These are phyloP conservation scores for Nettapus auritus DNA, from an alignment of 2,113 vertebrate species.

Conservation along the genomic window DNA sequence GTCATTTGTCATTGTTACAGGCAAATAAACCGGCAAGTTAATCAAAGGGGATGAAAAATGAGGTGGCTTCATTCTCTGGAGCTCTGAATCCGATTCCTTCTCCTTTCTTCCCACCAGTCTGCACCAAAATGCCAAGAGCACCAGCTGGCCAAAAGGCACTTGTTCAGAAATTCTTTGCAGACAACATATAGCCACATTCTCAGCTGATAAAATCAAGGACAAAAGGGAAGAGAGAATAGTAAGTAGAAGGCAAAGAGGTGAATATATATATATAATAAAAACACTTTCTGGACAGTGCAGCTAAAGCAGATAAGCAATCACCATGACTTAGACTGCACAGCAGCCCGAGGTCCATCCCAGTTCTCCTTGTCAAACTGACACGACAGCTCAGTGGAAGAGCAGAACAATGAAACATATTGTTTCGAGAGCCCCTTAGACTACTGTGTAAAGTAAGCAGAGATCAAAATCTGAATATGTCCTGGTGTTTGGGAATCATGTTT, in stretches of 20 bases:
- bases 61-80: conserved; percentile 16
- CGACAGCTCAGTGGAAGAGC: background rate
- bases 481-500: background rate
- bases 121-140: conserved; percentile 37
- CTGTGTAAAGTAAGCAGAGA: background rate
- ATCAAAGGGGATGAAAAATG: conserved; percentile 64
- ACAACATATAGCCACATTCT: conserved; percentile 6
- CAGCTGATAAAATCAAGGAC: conserved; percentile 35
- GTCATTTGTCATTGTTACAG: conserved; percentile 63
- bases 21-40: conserved; percentile 52
- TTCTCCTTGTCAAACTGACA: background rate
- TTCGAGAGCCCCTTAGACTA: background rate
- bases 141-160: conserved; percentile 47
- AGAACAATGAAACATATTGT: background rate
- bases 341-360: background rate
- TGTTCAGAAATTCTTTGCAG: conserved; percentile 22
- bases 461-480: background rate
- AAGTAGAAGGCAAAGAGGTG: background rate
- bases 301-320: background rate
- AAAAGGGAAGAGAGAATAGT: background rate
- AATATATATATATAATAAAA: background rate
- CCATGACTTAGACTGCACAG: background rate
- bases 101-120: background rate
- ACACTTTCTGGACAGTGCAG: background rate
- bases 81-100: background rate